Conservation (phyloP, 2,888 invertebrate species). For the Laspeyria flexula region DNA sequence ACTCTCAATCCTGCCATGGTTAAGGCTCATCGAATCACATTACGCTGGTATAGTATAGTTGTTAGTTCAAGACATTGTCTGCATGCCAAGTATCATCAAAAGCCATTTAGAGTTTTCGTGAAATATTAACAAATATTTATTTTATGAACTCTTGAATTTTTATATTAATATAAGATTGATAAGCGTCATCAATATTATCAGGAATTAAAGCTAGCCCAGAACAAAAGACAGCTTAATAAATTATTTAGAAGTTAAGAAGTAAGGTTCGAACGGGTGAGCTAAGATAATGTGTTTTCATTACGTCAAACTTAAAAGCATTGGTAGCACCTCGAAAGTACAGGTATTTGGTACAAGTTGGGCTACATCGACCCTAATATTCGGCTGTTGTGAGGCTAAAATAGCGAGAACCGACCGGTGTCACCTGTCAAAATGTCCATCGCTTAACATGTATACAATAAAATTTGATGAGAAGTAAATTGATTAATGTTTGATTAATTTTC, state of each 20-base stretch:
- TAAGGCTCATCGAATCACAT: too few species aligned
- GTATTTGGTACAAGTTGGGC: slow-evolving; percentile 8
- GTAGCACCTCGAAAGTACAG: slow-evolving; percentile 7
- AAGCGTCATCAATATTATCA: too few species aligned
- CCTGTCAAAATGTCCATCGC: slow-evolving; percentile 18
- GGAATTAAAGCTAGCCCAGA: too few species aligned
- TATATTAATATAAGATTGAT: too few species aligned
- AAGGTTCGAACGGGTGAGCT: not conserved
- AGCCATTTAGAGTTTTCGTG: too few species aligned
- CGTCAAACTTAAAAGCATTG: slow-evolving; percentile 10
- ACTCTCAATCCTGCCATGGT: too few species aligned
- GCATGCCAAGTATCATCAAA: too few species aligned
- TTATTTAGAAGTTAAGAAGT: not conserved
- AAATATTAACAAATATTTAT: too few species aligned
- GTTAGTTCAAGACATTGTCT: too few species aligned
- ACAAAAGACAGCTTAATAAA: too few species aligned
- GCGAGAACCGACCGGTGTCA: slow-evolving; percentile 17
- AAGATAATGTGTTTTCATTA: slow-evolving; percentile 8
- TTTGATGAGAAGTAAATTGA: slow-evolving; percentile 16
- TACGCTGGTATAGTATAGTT: too few species aligned
- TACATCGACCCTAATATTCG: slow-evolving; percentile 13
- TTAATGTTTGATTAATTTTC: slow-evolving; percentile 15
- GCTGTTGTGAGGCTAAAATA: slow-evolving; percentile 8
- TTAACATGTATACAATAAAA: slow-evolving; percentile 18
- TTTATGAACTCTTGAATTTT: too few species aligned